A percentile compares a stretch with the other conserved stretches of the same genome.
Evolutionary conservation across 2,797 vertebrate genomes (phyloP).

Genomic region (Anisognathus igniventris): DNA sequence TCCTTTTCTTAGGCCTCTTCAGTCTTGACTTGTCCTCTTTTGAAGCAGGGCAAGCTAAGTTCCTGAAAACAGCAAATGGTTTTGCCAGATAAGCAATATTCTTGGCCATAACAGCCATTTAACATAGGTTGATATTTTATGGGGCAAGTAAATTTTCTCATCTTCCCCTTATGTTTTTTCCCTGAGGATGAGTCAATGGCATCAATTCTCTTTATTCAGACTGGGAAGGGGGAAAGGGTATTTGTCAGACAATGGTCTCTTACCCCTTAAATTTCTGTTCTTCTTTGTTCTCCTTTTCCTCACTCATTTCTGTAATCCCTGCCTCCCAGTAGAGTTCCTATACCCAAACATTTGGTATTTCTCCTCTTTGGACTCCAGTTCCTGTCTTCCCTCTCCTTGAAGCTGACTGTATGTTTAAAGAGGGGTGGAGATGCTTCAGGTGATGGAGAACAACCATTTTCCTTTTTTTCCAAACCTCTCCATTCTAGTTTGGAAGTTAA

Average conservation of each 20-base stretch:
- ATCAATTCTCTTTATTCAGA: not conserved
- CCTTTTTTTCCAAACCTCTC: not conserved
- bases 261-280: not conserved
- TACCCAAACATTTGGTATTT: not conserved
- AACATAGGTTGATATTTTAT: not conserved
- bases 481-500: not conserved
- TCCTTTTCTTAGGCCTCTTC: not conserved
- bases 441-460: not conserved
- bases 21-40: not conserved
- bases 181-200: not conserved
- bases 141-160: not conserved
- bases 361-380: not conserved
- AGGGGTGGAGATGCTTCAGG: not conserved
- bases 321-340: not conserved
- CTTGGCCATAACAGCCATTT: not conserved
- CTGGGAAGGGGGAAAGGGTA: accelerated
- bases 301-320: not conserved
- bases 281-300: not conserved
- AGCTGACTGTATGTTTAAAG: not conserved
- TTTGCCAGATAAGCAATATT: not conserved
- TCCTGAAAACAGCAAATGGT: not conserved
- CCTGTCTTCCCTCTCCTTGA: not conserved
- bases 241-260: not conserved
- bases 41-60: not conserved
- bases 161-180: not conserved